These are phyloP conservation scores for Ariopsis seemanni DNA, from an alignment of 2,113 vertebrate genomes.

Conservation along the genomic window DNA sequence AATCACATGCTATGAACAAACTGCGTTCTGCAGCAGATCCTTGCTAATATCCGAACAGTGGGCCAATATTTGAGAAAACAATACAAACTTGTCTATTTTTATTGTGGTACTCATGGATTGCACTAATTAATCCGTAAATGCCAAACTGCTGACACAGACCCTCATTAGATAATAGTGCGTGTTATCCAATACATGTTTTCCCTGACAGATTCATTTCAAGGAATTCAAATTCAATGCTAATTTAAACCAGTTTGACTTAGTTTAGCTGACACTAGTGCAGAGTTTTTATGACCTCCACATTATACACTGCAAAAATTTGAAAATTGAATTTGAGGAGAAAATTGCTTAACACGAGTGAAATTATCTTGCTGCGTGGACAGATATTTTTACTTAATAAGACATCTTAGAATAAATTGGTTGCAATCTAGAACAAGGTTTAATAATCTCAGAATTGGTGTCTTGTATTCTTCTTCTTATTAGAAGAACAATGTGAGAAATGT, in stretches of 20 bases:
- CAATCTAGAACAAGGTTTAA: too few species aligned
- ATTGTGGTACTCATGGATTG: neutral
- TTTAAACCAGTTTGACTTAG: neutral
- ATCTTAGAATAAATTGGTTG: too few species aligned
- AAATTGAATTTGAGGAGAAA: too few species aligned
- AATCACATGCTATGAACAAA: neutral
- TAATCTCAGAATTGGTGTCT: too few species aligned
- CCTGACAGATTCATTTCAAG: too few species aligned
- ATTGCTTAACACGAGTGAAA: too few species aligned
- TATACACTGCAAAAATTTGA: too few species aligned
- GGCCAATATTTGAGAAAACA: constrained; percentile 2
- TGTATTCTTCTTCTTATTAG: too few species aligned
- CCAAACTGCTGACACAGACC: neutral
- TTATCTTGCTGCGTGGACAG: too few species aligned
- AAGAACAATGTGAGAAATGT: too few species aligned
- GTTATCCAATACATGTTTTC: neutral
- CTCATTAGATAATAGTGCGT: neutral
- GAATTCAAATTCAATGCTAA: neutral
- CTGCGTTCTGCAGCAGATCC: neutral
- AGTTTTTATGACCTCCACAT: neutral
- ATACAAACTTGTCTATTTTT: neutral
- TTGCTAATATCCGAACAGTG: neutral
- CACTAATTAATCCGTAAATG: neutral
- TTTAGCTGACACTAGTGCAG: neutral
- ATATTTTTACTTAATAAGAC: too few species aligned